Conservation (phyloP, 2,888 invertebrate genomes). For the Eledone cirrhosa region DNA sequence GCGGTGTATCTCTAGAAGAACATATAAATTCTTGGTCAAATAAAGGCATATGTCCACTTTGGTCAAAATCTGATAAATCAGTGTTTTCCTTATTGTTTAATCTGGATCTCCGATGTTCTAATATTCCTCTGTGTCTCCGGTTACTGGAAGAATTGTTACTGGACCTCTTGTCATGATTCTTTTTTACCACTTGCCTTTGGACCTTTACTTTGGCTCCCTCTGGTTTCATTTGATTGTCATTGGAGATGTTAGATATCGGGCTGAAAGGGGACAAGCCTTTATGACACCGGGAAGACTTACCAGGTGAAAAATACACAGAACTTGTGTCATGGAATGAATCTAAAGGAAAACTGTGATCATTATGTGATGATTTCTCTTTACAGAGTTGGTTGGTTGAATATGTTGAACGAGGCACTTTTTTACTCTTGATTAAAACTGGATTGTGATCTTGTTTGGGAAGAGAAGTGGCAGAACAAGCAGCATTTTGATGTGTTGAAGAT, state of each 20-base stretch:
- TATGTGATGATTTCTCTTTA: not conserved
- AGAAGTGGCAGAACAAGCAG: too few species aligned
- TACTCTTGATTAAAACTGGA: too few species aligned
- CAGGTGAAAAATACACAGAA: conserved; percentile 14
- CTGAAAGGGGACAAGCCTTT: not conserved
- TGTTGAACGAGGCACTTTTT: too few species aligned
- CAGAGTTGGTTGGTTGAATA: too few species aligned
- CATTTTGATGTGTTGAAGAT: too few species aligned
- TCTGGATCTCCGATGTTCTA: conserved; percentile 17
- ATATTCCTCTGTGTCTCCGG: not conserved
- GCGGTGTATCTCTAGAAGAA: not conserved
- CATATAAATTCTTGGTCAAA: not conserved
- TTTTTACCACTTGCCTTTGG: not conserved
- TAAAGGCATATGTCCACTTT: not conserved
- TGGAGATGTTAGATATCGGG: not conserved
- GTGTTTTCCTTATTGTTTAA: conserved; percentile 14
- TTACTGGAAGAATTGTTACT: not conserved
- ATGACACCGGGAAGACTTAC: not conserved
- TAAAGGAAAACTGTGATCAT: not conserved
- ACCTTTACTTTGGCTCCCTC: not conserved
- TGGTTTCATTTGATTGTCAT: not conserved
- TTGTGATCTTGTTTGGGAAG: too few species aligned
- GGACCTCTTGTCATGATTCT: not conserved
- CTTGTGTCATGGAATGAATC: not conserved
- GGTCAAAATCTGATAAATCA: not conserved